phyloP scores from a whole-genome alignment of 2,113 vertebrate genomes.

The Paratilapia polleni region DNA sequence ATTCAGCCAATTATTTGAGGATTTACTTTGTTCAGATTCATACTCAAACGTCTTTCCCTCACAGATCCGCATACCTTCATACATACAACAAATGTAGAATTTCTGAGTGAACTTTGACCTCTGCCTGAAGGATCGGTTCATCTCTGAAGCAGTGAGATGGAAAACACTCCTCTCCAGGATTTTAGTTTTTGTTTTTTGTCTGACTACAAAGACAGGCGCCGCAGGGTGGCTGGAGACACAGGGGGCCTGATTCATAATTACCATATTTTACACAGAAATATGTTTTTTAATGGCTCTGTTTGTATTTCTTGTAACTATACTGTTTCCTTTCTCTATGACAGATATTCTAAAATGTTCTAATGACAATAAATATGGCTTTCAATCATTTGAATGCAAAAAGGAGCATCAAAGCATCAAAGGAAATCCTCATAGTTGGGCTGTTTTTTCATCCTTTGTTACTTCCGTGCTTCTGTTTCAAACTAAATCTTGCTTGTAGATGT shows the following conservation, averaged over 20 bases:
- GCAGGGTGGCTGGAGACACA: conserved; percentile 33
- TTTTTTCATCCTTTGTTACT: neutral
- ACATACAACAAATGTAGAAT: neutral
- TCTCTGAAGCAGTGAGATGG: conserved; percentile 1
- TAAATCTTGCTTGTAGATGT: too few relatives aligned
- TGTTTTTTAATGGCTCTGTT: neutral
- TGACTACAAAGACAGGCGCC: conserved; percentile 44
- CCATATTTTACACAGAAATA: conserved; percentile 11
- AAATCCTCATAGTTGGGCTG: neutral
- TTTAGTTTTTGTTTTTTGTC: neutral
- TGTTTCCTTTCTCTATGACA: neutral
- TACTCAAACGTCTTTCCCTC: neutral
- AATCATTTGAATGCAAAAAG: neutral
- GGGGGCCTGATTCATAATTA: conserved; percentile 59
- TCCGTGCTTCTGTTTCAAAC: too few relatives aligned
- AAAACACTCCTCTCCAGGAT: neutral
- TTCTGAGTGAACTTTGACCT: conserved; percentile 25
- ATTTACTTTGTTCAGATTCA: neutral
- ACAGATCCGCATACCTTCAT: neutral
- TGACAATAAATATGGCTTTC: neutral
- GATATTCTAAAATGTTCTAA: neutral
- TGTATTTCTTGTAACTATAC: neutral
- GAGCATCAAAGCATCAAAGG: neutral
- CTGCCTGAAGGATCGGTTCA: neutral
- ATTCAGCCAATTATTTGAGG: neutral